Evolutionary conservation across 2,888 invertebrate genomes (phyloP), one percentile per base, ranked within the genome.

Genomic region (Eledone cirrhosa): DNA sequence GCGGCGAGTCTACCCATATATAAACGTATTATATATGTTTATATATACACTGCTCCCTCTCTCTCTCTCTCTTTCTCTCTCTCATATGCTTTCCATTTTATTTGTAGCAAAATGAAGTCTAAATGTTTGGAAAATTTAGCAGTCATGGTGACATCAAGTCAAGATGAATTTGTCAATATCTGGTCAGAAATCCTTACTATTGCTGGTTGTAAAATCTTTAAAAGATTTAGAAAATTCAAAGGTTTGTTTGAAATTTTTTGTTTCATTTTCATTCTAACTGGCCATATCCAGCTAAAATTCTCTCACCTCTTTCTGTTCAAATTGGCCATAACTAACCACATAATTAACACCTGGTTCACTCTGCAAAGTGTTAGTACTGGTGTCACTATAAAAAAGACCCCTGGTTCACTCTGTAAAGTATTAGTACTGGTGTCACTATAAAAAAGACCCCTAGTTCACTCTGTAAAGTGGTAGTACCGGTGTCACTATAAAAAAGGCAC

Each of bases 101-200:
- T 22, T 48, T 80, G 1, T 82, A 87, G 86, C 83, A 84, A 81
- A 47, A 74, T 80, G 59, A 81, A 80, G 63, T 81, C 81, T 48
- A 82, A 78, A 24, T 82, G 79, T 29, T 75, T 86, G 75, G 74
- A 47, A 19, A 84, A 83, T 4, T 77, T 85, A 13, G 84, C 80
- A 33, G 83, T 86, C 7, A 78, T 84, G 79, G 83, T 88, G 14
- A 83, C 81, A 19, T 87, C 88, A 2, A 81, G 81, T 33, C 83
- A 84, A n/a, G 74, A 79, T 2, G 84, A 85, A 31, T 89, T 88
- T 82, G 77, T 82, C 24, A 85, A 85, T 11, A 84, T 84, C 33
- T 90, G 89, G 89, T 81, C 83, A 13, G 83, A 84, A 27, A 85
- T 89, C 22, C 80, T 90, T 41, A 78, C 80, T 13, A 78, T 87